Evolutionary conservation across 1,140 invertebrate species (phyloP), one percentile per base, ranked within the genome.

Genomic region (Atta texana): DNA sequence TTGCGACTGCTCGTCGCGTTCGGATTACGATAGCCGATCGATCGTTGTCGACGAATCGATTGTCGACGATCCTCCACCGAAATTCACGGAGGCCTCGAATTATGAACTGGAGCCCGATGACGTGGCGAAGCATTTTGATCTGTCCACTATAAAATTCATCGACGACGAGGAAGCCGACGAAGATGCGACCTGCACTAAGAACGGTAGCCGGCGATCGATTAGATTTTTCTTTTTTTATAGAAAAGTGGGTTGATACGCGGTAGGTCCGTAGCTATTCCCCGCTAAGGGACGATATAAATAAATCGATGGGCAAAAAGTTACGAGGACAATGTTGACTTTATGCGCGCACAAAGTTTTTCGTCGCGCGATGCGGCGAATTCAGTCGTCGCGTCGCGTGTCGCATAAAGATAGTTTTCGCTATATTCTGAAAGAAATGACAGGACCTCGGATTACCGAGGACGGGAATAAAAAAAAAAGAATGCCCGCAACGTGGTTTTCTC

Each of bases 121-220:
- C 53, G 69, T 94, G 10, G 92, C 92, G 18, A 90, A 75, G 77
- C 91, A 94, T 87, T 95, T 95, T 81, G 94, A 95, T 88, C 85
- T 95, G 18, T 93, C 94, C 8, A 85, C 89, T 59, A 92, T 95
- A 89, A 95, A 92, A 87, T 95, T 91, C 85, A 95, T 95, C 72
- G 94, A 95, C 87, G 94, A 95, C 59, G 94, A 93, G n/a, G 63
- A 78, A n/a, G 89, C 92, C 18, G 82, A 92, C 10, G 88, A 87
- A 18, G 71, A 69, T 49, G 72, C 49, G 24, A 39, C 18, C 59
- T 59, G n/a, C 66, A 12, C 57, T n/a, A 61, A 34, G 78, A 85
- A 88, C 44, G 89, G 86, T 87, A 84, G 69, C 14, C 69, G 57
- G 28, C 80, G 80, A 84, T 75, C 80, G 80, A 84, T 84, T 39